phyloP scores from a whole-genome alignment of 2,113 vertebrate genomes.

The Sturnira hondurensis region DNA sequence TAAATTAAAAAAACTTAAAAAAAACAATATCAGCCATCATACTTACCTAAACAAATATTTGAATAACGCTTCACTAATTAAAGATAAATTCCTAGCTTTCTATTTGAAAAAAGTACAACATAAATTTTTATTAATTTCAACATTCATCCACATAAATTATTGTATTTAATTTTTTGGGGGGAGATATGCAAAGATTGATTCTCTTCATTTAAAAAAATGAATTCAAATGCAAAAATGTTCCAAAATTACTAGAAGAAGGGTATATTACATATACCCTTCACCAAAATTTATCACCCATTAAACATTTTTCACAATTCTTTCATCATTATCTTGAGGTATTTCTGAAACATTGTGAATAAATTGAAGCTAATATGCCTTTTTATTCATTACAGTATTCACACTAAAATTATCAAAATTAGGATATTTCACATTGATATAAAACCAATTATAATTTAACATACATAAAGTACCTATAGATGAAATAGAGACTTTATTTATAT shows the following conservation, averaged over 20 bases:
- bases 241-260: not conserved
- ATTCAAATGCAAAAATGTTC: not conserved
- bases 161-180: not conserved
- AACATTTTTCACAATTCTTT: not conserved
- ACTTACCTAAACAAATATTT: not conserved
- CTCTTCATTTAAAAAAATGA: not conserved
- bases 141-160: not conserved
- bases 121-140: not conserved
- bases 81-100: not conserved
- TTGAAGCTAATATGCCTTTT: not conserved
- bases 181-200: not conserved
- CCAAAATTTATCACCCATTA: not conserved
- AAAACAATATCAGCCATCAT: not conserved
- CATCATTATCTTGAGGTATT: not conserved
- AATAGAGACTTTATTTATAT: not conserved
- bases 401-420: not conserved
- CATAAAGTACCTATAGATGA: not conserved
- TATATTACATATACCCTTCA: not conserved
- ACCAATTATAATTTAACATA: not conserved
- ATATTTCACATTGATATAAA: not conserved
- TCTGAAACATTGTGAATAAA: not conserved
- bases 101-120: not conserved
- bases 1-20: too few species aligned
- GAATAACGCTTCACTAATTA: not conserved
- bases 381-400: not conserved